phyloP scores from a whole-genome alignment of 2,888 invertebrate species.

The Tachina grossa region DNA sequence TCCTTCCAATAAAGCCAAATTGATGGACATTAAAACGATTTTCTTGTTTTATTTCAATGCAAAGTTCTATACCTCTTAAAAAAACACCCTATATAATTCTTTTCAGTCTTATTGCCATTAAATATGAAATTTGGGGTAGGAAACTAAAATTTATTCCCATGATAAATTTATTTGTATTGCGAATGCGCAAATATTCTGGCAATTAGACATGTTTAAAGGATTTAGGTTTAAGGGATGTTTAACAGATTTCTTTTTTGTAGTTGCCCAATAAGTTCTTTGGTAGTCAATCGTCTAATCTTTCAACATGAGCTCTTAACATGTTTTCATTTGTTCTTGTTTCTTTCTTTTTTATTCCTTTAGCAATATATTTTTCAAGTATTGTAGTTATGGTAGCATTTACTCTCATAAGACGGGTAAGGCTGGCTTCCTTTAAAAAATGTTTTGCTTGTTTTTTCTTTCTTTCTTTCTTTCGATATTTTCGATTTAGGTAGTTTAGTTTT shows the following conservation, averaged over 20 bases:
- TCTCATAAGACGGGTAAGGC: neutral
- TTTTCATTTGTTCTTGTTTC: constrained; percentile 40
- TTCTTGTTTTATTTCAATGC: too few relatives aligned
- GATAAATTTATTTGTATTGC: constrained; percentile 13
- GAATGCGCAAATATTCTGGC: constrained; percentile 42
- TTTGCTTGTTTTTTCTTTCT: neutral
- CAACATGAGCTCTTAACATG: constrained; percentile 53
- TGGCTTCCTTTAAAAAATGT: constrained; percentile 20
- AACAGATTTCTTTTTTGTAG: neutral
- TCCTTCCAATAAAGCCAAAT: too few relatives aligned
- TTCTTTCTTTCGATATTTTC: constrained; percentile 3
- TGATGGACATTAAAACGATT: too few relatives aligned
- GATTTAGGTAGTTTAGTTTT: constrained; percentile 30
- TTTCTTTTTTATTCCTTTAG: constrained; percentile 13
- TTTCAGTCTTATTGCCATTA: neutral
- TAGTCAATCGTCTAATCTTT: constrained; percentile 42
- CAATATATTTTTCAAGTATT: constrained; percentile 23
- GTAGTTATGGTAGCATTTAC: constrained; percentile 42
- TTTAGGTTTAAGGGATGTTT: constrained; percentile 49
- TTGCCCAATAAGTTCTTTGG: constrained; percentile 33
- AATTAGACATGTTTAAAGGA: constrained; percentile 24
- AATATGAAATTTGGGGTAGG: constrained; percentile 26
- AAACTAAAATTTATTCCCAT: constrained; percentile 47
- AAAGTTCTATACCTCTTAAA: too few relatives aligned
- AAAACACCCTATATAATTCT: too few relatives aligned